Evolutionary conservation across 2,113 vertebrate species (phyloP).

Genomic region (Gymnocephalus cernua): DNA sequence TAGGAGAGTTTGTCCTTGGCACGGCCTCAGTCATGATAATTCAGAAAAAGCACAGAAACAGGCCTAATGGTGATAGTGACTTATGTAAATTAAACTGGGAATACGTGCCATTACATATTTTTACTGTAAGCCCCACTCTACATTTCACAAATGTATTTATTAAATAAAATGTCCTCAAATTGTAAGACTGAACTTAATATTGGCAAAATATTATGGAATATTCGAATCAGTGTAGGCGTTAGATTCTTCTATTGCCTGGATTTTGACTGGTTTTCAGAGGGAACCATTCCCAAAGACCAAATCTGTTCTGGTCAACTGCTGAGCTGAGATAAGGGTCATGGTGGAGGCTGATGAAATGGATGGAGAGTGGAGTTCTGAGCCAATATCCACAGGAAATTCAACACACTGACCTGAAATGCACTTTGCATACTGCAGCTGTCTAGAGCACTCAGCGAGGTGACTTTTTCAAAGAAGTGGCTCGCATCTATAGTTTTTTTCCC

Average conservation of each 20-base stretch:
- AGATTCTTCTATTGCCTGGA: neutral
- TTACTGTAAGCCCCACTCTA: no score
- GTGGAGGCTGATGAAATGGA: conserved; percentile 40
- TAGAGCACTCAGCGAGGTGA: conserved; percentile 23
- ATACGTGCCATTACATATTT: neutral
- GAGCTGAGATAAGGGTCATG: conserved; percentile 53
- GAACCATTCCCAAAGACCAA: conserved; percentile 37
- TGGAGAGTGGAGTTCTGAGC: conserved; percentile 27
- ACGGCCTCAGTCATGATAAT: neutral
- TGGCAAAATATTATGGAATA: neutral
- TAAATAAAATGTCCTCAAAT: neutral
- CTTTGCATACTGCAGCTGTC: conserved; percentile 24
- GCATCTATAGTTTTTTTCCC: conserved; percentile 3
- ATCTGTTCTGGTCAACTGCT: conserved; percentile 62
- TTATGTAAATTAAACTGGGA: neutral
- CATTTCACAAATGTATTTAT: neutral
- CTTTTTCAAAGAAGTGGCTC: conserved; percentile 35
- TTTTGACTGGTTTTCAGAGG: conserved; percentile 33
- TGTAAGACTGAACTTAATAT: neutral
- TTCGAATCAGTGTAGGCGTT: neutral
- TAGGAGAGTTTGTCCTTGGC: conserved; percentile 24
- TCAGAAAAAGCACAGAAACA: conserved; percentile 1
- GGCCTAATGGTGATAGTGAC: neutral
- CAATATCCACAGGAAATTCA: conserved; percentile 51
- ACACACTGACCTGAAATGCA: conserved; percentile 48